phyloP scores from a whole-genome alignment of 2,888 invertebrate species.

The Meghimatium bilineatum region DNA sequence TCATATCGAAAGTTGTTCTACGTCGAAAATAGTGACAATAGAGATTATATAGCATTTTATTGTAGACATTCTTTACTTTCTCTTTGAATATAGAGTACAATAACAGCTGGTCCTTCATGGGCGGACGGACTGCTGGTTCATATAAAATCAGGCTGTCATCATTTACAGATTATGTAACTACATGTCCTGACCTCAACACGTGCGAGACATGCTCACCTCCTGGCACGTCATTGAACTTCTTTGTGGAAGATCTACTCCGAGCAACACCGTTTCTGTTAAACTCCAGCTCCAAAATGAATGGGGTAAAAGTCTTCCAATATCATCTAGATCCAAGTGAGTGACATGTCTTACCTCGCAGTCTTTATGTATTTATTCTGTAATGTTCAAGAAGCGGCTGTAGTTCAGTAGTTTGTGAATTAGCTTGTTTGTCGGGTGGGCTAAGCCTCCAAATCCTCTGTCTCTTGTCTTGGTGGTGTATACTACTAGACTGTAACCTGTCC shows the following conservation, averaged over 20 bases:
- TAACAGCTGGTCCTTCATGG: slow-evolving; percentile 42
- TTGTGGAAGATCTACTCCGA: slow-evolving; percentile 46
- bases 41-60: too few relatives aligned
- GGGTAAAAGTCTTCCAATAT: slow-evolving; percentile 43
- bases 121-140: neutral
- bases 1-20: too few relatives aligned
- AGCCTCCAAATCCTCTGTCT: too few relatives aligned
- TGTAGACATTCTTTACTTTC: neutral
- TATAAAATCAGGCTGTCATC: slow-evolving; percentile 18
- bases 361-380: neutral
- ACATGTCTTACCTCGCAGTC: neutral
- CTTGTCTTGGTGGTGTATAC: too few relatives aligned
- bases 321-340: slow-evolving; percentile 25
- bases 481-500: too few relatives aligned
- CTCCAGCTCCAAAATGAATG: slow-evolving; percentile 34
- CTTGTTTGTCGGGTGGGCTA: too few relatives aligned
- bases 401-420: too few relatives aligned
- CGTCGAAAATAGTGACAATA: too few relatives aligned
- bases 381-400: too few relatives aligned
- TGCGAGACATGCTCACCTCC: slow-evolving; percentile 43
- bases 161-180: slow-evolving; percentile 50
- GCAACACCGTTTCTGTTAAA: slow-evolving; percentile 28
- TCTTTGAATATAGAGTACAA: slow-evolving; percentile 44
- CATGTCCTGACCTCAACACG: slow-evolving; percentile 46
- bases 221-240: slow-evolving; percentile 24